Conservation (phyloP, 2,888 invertebrate species). For the Lochmaea capreae region DNA sequence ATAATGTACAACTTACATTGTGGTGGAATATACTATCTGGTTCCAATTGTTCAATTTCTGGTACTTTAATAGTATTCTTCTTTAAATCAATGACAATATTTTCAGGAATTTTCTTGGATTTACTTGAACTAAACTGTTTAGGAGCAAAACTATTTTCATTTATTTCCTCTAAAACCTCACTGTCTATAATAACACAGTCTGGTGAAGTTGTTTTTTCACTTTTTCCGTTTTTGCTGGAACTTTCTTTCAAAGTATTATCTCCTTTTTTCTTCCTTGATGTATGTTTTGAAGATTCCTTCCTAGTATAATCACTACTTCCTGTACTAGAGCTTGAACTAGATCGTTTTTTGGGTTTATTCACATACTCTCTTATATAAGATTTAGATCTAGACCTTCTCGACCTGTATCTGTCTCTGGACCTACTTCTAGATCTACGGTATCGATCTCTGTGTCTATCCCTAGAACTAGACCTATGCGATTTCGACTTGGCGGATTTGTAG, state of each 20-base stretch:
- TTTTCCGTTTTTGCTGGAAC: conserved; percentile 22
- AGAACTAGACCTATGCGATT: conserved; percentile 51
- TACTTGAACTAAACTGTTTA: conserved; percentile 68
- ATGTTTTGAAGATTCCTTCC: conserved; percentile 33
- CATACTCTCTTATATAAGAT: conserved; percentile 61
- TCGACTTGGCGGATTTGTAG: conserved; percentile 54
- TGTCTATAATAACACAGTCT: conserved; percentile 66
- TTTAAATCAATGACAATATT: conserved; percentile 81
- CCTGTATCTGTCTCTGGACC: conserved; percentile 51
- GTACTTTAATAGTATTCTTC: conserved; percentile 77
- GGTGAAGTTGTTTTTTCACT: conserved; percentile 39
- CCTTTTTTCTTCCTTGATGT: conserved; percentile 31
- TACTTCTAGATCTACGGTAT: conserved; percentile 37
- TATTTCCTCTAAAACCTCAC: conserved; percentile 75
- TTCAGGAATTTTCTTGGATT: conserved; percentile 71
- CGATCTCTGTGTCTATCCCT: conserved; percentile 49
- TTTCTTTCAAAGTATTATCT: conserved; percentile 33
- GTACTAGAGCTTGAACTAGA: conserved; percentile 50
- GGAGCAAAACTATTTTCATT: conserved; percentile 78
- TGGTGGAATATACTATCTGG: conserved; percentile 76
- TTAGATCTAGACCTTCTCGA: conserved; percentile 60
- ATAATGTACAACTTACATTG: conserved; percentile 70
- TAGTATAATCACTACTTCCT: conserved; percentile 42
- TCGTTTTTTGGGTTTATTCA: conserved; percentile 54
- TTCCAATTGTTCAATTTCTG: conserved; percentile 69